Evolutionary conservation across 1,140 invertebrate species (phyloP).

Genomic region (Lucilia cuprina): DNA sequence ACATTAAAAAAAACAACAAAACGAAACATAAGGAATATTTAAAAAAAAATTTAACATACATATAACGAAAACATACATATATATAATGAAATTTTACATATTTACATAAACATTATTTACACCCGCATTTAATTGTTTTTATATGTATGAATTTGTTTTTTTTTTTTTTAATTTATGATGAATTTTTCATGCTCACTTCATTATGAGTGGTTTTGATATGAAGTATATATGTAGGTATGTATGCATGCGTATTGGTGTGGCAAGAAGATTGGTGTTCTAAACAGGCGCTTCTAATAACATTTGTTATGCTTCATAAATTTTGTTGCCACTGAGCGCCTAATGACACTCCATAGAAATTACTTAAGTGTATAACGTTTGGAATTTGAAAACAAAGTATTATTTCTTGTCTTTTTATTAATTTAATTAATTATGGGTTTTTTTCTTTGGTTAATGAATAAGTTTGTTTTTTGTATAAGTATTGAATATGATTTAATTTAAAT

Average conservation of each 20-base stretch:
- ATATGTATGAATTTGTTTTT: not conserved
- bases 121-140: slow-evolving; percentile 23
- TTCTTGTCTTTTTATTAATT: not conserved
- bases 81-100: not conserved
- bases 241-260: not conserved
- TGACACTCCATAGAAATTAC: not conserved
- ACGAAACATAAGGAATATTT: not conserved
- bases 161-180: not conserved
- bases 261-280: not conserved
- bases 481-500: not conserved
- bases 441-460: slow-evolving; percentile 19
- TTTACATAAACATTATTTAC: slow-evolving; percentile 24
- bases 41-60: not conserved
- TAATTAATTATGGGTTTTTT: slow-evolving; percentile 27
- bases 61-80: too few species aligned
- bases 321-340: not conserved
- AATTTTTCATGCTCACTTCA: not conserved
- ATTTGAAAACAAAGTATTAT: not conserved
- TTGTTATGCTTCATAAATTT: slow-evolving; percentile 19
- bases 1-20: not conserved
- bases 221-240: not conserved
- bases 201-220: not conserved
- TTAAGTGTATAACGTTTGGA: not conserved
- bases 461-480: not conserved
- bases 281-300: slow-evolving; percentile 15